Evolutionary conservation across 1,140 invertebrate genomes (phyloP).

Genomic region (Heliconius hermathena): DNA sequence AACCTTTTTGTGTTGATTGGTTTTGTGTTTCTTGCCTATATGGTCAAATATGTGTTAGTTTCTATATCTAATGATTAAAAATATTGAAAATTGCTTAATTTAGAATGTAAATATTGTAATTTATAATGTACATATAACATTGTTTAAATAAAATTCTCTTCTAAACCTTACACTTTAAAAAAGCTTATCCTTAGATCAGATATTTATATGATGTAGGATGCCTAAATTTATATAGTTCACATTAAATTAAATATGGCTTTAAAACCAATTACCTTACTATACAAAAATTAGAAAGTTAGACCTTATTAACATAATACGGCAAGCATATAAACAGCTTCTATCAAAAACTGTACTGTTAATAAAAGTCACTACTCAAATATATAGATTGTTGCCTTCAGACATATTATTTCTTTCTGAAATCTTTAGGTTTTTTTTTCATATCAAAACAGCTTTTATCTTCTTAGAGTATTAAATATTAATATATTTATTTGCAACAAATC

Average conservation of each 20-base stretch:
- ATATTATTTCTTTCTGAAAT: neutral
- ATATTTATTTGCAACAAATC: neutral
- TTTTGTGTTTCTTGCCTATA: constrained; percentile 93
- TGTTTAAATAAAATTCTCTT: constrained; percentile 17
- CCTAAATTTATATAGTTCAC: constrained; percentile 6
- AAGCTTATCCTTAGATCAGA: neutral
- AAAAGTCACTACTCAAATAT: neutral
- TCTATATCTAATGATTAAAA: constrained; percentile 76
- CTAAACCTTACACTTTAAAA: neutral
- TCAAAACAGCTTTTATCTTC: neutral
- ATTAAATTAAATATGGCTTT: neutral
- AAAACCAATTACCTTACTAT: neutral
- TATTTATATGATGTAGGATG: constrained; percentile 8
- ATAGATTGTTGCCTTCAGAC: neutral
- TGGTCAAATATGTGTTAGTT: constrained; percentile 90
- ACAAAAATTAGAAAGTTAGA: neutral
- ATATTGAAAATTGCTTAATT: constrained; percentile 42
- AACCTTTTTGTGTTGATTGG: constrained; percentile 91
- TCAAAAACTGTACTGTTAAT: neutral
- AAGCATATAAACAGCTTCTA: neutral
- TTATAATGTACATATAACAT: constrained; percentile 66
- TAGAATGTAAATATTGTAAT: constrained; percentile 74
- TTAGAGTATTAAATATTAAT: neutral
- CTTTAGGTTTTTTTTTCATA: no score
- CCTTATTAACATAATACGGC: neutral